Base-by-base conservation (phyloP, 2,888 invertebrate species). In the Caenorhabditis sinica region DNA sequence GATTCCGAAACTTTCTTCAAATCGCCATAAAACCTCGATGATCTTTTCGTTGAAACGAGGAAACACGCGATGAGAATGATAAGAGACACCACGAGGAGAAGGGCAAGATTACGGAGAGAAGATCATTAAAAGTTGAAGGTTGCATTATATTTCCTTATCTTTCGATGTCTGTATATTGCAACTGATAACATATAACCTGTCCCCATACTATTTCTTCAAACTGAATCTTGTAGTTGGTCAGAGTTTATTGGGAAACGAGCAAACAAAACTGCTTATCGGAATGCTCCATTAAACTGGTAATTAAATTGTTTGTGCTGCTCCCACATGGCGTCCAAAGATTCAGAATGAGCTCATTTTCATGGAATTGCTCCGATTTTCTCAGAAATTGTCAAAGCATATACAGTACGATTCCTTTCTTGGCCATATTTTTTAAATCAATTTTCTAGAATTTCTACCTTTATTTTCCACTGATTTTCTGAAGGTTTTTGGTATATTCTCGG, bases 111-210 rank as follows among this genome's bases (percentile, higher is more conserved):
- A 43, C 15, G 28, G 25, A 40, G 9, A 36, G 33, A 36, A 51
- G 51, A 76, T 40, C 63, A 79, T 79, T 79, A 72, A 79, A 79
- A 60, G 60, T 60, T 71, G 56, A 58, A 45, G 63, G 53, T 79
- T 51, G 53, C 51, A 28, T n/a, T n/a, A 9, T 63, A 23, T 40
- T 56, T 30, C 40, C 30, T 36, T 53, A 53, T 30, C 25, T 43
- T 63, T 13, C 45, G 33, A 2, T 65, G 71, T 60, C 56, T 58
- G 13, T 53, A 58, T 33, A 61, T 15, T 33, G 43, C 36, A n/a
- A 56, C 56, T 25, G 30, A 69, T 61, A 61, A 23, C 23, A 23
- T n/a, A 49, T 36, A 56, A 69, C 69, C 69, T 51, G 68, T 56
- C 13, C 4, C 15, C 15, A 56, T 56, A 28, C 25, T 68, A 33